phyloP scores from a whole-genome alignment of 2,888 invertebrate genomes.

The Heliconius ethilla region DNA sequence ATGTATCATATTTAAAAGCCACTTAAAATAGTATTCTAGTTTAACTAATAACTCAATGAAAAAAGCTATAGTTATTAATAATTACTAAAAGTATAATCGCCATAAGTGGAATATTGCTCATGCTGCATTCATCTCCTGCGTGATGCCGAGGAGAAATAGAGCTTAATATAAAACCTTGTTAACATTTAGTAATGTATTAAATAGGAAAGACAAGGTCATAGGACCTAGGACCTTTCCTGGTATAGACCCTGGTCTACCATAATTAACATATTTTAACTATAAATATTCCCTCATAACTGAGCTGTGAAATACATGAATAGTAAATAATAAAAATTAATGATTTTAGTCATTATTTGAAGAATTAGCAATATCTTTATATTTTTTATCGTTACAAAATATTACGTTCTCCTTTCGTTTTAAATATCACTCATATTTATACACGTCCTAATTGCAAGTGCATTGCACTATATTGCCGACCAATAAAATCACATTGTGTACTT shows the following conservation, averaged over 20 bases:
- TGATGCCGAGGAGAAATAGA: no score
- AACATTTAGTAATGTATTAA: no score
- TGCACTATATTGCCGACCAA: neutral
- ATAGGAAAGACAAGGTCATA: no score
- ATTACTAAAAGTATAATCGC: neutral
- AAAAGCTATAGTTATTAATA: neutral
- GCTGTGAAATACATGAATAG: neutral
- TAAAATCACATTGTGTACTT: neutral
- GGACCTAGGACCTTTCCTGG: no score
- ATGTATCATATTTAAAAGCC: no score
- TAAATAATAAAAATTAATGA: neutral
- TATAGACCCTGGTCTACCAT: neutral
- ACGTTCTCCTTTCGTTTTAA: neutral
- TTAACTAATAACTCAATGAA: neutral
- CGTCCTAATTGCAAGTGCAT: neutral
- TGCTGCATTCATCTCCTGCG: no score
- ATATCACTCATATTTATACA: neutral
- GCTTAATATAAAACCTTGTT: no score
- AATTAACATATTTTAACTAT: neutral
- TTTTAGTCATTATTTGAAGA: neutral
- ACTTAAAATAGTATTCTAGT: no score
- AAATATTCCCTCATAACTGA: neutral
- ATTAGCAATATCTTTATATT: neutral
- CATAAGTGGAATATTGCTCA: neutral
- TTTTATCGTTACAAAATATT: neutral